phyloP scores from a whole-genome alignment of 2,797 vertebrate genomes.

The Hoplostethus mediterraneus region DNA sequence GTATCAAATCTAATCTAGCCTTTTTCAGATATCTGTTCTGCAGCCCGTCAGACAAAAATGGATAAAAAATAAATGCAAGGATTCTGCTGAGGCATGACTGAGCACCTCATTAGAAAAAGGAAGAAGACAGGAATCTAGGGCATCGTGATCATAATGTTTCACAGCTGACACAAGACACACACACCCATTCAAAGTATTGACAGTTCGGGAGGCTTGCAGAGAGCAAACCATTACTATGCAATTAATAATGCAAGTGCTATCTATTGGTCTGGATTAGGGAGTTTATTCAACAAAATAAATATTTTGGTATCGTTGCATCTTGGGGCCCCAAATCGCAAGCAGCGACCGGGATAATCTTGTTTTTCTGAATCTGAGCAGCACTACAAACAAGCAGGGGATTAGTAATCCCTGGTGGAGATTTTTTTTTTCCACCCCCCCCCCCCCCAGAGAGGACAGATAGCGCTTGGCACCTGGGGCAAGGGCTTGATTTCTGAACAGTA shows the following conservation, averaged over 20 bases:
- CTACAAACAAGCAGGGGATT: conserved; percentile 69
- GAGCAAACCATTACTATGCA: conserved; percentile 58
- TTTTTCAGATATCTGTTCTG: conserved; percentile 2
- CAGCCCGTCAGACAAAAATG: conserved; percentile 46
- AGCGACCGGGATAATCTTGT: conserved; percentile 66
- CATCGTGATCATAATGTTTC: conserved; percentile 72
- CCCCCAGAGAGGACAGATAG: conserved; percentile 64
- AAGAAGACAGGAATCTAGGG: conserved; percentile 69
- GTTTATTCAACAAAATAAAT: conserved; percentile 69
- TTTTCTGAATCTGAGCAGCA: conserved; percentile 65
- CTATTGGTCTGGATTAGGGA: conserved; percentile 59
- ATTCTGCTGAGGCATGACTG: conserved; percentile 52
- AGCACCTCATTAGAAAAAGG: conserved; percentile 67
- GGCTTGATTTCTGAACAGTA: conserved; percentile 78
- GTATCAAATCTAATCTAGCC: conserved; percentile 16
- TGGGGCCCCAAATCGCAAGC: conserved; percentile 49
- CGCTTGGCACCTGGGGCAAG: conserved; percentile 63
- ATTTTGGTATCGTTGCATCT: conserved; percentile 68
- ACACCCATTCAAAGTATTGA: conserved; percentile 62
- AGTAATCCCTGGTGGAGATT: conserved; percentile 59
- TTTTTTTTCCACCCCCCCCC: conserved; percentile 16
- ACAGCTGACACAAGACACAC: conserved; percentile 52
- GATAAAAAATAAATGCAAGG: conserved; percentile 57
- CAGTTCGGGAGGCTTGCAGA: conserved; percentile 60
- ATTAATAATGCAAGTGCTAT: conserved; percentile 58